Evolutionary conservation across 2,797 vertebrate genomes (phyloP).

Genomic region (Bryconaethiops microstoma): DNA sequence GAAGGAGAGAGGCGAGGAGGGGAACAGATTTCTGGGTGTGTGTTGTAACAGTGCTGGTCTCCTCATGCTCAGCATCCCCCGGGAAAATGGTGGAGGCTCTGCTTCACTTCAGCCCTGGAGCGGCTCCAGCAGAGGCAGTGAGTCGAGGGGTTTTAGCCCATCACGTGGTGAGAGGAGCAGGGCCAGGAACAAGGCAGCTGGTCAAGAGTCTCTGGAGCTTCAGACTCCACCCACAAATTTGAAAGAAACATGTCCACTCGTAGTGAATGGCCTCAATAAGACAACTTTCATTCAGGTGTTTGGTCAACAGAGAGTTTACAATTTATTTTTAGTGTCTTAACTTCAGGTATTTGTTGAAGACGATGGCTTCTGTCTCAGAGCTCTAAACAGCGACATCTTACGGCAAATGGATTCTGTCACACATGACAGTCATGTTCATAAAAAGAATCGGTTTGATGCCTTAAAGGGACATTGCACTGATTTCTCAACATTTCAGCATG

Average conservation of each 20-base stretch:
- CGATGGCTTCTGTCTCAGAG: background rate
- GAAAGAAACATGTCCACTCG: slow-evolving; percentile 23
- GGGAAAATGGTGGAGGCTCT: slow-evolving; percentile 22
- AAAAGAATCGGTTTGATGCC: background rate
- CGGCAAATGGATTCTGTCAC: background rate
- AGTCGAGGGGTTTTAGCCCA: slow-evolving; percentile 28
- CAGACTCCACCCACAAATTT: slow-evolving; percentile 26
- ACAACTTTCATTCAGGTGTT: background rate
- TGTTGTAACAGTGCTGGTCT: slow-evolving; percentile 41
- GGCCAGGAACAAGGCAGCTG: slow-evolving; percentile 34
- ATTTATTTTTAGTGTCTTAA: background rate
- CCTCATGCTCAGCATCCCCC: slow-evolving; percentile 25
- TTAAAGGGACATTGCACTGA: no score
- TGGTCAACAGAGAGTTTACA: background rate
- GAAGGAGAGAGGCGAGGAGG: slow-evolving; percentile 1
- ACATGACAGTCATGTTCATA: background rate
- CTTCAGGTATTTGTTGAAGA: background rate
- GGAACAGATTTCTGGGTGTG: slow-evolving; percentile 27
- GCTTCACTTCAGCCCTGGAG: slow-evolving; percentile 29
- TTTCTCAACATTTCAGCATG: no score
- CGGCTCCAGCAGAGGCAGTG: slow-evolving; percentile 24
- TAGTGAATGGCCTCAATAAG: background rate
- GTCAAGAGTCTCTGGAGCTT: slow-evolving; percentile 21
- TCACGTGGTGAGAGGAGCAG: slow-evolving; percentile 28
- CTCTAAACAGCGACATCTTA: slow-evolving; percentile 13